Percentiles rank a stretch among this genome's conserved stretches.
Conservation (phyloP, 2,113 vertebrate species). For the Micromys minutus region DNA sequence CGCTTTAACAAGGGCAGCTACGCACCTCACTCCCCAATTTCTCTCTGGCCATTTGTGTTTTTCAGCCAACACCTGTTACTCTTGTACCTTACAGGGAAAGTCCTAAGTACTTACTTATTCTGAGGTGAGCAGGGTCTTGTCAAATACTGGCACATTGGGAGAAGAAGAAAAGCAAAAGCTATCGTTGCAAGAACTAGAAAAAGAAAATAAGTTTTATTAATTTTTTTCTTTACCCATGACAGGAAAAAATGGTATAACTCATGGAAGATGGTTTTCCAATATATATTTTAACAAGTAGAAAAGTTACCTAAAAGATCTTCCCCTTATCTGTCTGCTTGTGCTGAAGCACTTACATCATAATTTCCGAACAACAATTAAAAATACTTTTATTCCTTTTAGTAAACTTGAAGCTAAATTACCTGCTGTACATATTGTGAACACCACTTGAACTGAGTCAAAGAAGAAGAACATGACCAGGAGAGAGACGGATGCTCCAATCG, state of each 20-base stretch:
- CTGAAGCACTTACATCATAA: not conserved
- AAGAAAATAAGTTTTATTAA: slow-evolving; percentile 77
- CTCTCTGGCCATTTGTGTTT: not conserved
- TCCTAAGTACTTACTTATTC: slow-evolving; percentile 90
- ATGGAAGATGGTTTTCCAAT: not conserved
- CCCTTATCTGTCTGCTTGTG: not conserved
- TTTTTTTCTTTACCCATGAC: not conserved
- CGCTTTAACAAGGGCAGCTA: slow-evolving; percentile 6
- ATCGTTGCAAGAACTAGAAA: slow-evolving; percentile 97
- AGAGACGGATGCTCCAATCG: slow-evolving; percentile 98
- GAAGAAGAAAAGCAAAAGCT: slow-evolving; percentile 98
- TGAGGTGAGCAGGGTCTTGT: slow-evolving; percentile 98
- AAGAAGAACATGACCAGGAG: slow-evolving; percentile 99
- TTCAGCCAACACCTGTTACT: not conserved
- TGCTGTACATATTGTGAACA: slow-evolving; percentile 99
- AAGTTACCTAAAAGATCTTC: not conserved
- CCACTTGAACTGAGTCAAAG: slow-evolving; percentile 99
- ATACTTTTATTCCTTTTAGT: slow-evolving; percentile 7
- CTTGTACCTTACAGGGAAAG: not conserved
- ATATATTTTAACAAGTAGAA: not conserved
- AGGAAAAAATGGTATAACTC: slow-evolving; percentile 47
- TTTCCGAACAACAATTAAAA: slow-evolving; percentile 42
- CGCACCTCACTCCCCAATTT: not conserved
- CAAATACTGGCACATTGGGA: slow-evolving; percentile 99
- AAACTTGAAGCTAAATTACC: slow-evolving; percentile 84